Conservation (phyloP, 2,888 invertebrate species). For the Griposia aprilina region DNA sequence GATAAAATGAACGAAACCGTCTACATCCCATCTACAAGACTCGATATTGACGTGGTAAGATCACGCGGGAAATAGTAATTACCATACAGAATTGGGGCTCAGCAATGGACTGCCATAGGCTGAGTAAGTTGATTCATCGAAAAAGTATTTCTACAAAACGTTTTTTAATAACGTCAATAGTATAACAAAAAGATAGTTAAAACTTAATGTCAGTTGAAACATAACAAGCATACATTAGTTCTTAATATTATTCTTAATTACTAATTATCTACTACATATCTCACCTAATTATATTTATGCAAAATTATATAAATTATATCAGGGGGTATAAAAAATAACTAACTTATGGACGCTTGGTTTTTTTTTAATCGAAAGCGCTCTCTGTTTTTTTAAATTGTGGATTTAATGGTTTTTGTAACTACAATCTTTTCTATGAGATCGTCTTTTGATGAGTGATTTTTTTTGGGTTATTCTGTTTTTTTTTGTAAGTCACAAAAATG, state of each 20-base stretch:
- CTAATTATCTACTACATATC: constrained; percentile 64
- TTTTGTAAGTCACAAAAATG: neutral
- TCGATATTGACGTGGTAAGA: too few species aligned
- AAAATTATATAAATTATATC: constrained; percentile 67
- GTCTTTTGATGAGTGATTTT: neutral
- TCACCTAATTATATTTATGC: constrained; percentile 63
- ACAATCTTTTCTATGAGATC: neutral
- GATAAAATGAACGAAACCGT: too few species aligned
- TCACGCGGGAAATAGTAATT: too few species aligned
- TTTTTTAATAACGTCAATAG: constrained; percentile 68
- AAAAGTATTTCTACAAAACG: constrained; percentile 62
- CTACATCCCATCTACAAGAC: too few species aligned
- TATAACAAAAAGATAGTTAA: constrained; percentile 68
- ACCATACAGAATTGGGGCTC: too few species aligned
- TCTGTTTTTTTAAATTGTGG: constrained; percentile 4
- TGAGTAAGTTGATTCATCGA: neutral
- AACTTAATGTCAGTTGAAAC: constrained; percentile 68
- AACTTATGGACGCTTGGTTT: constrained; percentile 52
- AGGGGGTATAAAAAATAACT: constrained; percentile 68
- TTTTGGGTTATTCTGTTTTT: neutral
- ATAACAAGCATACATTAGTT: constrained; percentile 64
- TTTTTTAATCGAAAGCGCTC: constrained; percentile 56
- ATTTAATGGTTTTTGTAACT: neutral
- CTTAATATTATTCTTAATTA: constrained; percentile 58
- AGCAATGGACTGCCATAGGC: neutral